Conservation (phyloP, 2,888 invertebrate genomes). For the Sthenelais limicola region DNA sequence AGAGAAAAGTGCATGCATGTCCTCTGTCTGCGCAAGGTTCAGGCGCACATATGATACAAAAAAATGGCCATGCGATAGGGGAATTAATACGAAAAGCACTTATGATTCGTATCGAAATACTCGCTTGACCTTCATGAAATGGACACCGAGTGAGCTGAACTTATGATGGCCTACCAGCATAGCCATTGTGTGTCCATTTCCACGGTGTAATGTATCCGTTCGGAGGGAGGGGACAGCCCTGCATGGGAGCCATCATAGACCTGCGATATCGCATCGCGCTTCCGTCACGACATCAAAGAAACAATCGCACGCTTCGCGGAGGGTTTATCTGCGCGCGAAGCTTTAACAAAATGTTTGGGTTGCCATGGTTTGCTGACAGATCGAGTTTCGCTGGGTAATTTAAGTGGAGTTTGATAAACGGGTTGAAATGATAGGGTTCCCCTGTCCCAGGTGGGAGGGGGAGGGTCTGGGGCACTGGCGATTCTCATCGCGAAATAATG, state of each 20-base stretch:
- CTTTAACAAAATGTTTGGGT: conserved; percentile 21
- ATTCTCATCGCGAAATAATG: no score
- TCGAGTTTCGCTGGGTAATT: conserved; percentile 31
- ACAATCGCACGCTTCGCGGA: conserved; percentile 8
- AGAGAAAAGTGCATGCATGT: no score
- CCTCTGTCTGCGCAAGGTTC: no score
- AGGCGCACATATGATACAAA: no score
- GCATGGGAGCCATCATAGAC: not conserved
- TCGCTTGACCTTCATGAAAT: no score
- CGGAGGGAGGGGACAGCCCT: conserved; percentile 13
- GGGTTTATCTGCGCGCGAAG: no score
- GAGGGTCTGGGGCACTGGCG: not conserved
- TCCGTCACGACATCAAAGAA: conserved; percentile 14
- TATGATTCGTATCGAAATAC: no score
- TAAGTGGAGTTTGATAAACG: conserved; percentile 13
- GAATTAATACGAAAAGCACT: no score
- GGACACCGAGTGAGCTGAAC: no score
- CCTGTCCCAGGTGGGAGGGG: conserved; percentile 13
- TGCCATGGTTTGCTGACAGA: conserved; percentile 21
- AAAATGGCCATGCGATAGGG: no score
- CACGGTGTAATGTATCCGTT: conserved; percentile 23
- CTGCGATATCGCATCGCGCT: not conserved
- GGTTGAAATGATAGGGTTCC: conserved; percentile 25
- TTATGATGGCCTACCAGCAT: conserved; percentile 5
- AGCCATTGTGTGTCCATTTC: conserved; percentile 32